Percentiles rank a stretch among this genome's conserved stretches.
Conservation (phyloP, 1,140 invertebrate genomes). For the Listronotus oregonensis region DNA sequence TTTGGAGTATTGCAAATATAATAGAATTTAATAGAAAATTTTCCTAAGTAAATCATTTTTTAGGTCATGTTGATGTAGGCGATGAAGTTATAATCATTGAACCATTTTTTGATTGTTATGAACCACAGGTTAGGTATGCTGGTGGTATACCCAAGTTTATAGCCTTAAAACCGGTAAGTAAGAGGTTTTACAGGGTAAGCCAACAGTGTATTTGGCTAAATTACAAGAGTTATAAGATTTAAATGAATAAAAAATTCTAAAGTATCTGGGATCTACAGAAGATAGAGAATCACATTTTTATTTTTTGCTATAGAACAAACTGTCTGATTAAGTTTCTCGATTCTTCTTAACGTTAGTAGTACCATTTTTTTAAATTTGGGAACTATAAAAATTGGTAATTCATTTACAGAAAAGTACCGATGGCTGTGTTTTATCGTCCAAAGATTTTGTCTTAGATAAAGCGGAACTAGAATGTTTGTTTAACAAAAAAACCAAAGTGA, state of each 20-base stretch:
- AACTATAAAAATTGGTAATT: background rate
- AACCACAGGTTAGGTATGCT: slow-evolving; percentile 88
- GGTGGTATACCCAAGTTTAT: slow-evolving; percentile 89
- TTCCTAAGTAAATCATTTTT: slow-evolving; percentile 62
- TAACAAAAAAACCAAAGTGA: slow-evolving; percentile 88
- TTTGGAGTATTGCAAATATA: too few relatives aligned
- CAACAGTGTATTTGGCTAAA: too few relatives aligned
- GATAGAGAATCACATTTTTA: too few relatives aligned
- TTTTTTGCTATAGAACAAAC: too few relatives aligned
- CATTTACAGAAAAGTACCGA: slow-evolving; percentile 37
- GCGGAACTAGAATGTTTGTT: slow-evolving; percentile 84
- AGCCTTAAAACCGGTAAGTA: slow-evolving; percentile 78
- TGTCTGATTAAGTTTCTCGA: too few relatives aligned
- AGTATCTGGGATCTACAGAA: too few relatives aligned
- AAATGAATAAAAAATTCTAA: too few relatives aligned
- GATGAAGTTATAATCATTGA: slow-evolving; percentile 90
- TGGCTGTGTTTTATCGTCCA: slow-evolving; percentile 61
- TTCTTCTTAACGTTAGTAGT: too few relatives aligned
- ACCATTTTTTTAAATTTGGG: too few relatives aligned
- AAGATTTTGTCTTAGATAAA: slow-evolving; percentile 88
- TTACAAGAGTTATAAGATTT: too few relatives aligned
- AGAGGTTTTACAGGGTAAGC: too few relatives aligned
- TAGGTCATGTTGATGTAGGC: slow-evolving; percentile 79
- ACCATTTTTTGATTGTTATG: slow-evolving; percentile 98
- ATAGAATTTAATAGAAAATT: too few relatives aligned